A percentile compares a stretch with the other conserved stretches of the same genome.
Conservation (phyloP, 1,140 invertebrate species). For the Ceratitis capitata region DNA sequence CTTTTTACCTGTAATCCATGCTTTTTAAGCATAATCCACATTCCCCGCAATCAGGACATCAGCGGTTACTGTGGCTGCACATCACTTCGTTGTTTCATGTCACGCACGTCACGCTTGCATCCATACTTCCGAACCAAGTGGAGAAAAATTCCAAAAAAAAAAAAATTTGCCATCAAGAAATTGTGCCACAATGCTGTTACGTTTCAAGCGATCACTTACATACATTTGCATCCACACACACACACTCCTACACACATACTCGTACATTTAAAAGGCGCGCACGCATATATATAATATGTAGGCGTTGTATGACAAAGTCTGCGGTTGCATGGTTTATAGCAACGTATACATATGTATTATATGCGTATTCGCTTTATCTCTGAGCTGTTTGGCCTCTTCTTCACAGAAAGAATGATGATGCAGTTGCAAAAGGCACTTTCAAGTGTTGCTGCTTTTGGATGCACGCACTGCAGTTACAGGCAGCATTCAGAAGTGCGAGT, state of each 20-base stretch:
- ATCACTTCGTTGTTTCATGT: neutral
- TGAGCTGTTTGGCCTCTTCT: neutral
- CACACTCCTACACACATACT: neutral
- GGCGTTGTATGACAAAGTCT: neutral
- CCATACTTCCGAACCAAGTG: neutral
- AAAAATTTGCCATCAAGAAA: neutral
- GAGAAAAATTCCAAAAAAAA: neutral
- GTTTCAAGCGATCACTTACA: neutral
- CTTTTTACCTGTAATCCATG: neutral
- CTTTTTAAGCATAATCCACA: neutral
- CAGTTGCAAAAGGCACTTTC: slow-evolving; percentile 7
- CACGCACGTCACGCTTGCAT: neutral
- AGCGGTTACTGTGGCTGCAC: neutral
- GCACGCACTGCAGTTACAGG: neutral
- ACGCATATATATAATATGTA: neutral
- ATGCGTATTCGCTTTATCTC: neutral
- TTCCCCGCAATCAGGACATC: neutral
- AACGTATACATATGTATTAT: neutral
- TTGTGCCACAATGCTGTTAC: neutral
- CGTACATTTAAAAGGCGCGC: neutral
- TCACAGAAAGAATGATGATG: neutral
- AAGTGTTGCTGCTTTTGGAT: neutral
- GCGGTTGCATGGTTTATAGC: neutral
- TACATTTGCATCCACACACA: neutral
- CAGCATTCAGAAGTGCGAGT: neutral